Percentiles rank a stretch among this genome's conserved stretches.
phyloP scores from a whole-genome alignment of 1,140 invertebrate species.

The Zaprionus ghesquierei region DNA sequence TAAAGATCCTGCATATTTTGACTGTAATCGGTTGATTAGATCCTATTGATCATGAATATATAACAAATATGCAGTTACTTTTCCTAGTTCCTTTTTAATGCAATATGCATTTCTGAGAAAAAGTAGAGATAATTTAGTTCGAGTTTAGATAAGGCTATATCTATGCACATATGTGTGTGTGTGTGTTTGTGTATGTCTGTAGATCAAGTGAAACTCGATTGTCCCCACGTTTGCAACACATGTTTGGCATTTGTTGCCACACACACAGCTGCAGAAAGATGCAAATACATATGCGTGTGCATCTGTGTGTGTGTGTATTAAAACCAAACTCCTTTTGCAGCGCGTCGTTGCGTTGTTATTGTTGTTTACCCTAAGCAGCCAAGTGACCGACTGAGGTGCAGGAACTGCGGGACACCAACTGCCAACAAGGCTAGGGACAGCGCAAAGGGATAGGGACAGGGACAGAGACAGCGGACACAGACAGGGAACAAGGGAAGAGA shows the following conservation, averaged over 20 bases:
- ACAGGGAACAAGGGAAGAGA: constrained; percentile 3
- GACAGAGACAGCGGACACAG: neutral
- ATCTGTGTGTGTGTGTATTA: constrained; percentile 29
- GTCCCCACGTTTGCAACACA: constrained; percentile 66
- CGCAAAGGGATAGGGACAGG: neutral
- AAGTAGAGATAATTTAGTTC: neutral
- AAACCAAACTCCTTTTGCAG: constrained; percentile 23
- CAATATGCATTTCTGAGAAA: neutral
- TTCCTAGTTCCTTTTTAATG: neutral
- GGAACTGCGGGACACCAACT: neutral
- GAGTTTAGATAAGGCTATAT: neutral
- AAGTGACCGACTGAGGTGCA: neutral
- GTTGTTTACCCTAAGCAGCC: constrained; percentile 1
- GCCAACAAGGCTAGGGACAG: neutral
- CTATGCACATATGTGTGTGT: neutral
- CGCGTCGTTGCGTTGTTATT: neutral
- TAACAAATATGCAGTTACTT: no score
- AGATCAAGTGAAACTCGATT: constrained; percentile 37
- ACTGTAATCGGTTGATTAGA: no score
- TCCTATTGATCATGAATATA: no score
- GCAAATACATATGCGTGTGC: neutral
- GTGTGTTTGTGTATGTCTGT: neutral
- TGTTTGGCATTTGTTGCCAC: constrained; percentile 66
- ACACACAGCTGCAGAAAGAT: neutral
- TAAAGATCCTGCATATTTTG: no score